Percentiles rank a stretch among this genome's conserved stretches.
phyloP scores from a whole-genome alignment of 2,797 vertebrate genomes.

The Taeniopygia guttata region DNA sequence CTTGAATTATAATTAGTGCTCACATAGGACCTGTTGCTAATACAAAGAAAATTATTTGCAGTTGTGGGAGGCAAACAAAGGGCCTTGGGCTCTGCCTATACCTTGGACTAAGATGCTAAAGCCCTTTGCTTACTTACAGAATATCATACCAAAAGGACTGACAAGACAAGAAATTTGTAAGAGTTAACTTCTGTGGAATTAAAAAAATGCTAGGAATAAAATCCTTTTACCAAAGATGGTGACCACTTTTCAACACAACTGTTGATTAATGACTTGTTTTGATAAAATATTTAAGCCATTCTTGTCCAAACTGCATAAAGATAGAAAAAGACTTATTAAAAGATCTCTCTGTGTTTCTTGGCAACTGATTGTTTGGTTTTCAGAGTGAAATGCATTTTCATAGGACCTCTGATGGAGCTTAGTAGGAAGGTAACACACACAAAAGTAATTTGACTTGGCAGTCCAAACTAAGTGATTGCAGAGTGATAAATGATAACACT shows the following conservation, averaged over 20 bases:
- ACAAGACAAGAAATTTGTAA: background rate
- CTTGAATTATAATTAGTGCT: background rate
- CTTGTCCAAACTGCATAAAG: background rate
- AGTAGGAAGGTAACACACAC: background rate
- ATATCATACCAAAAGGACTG: background rate
- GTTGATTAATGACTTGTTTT: slow-evolving; percentile 8
- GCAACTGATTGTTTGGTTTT: slow-evolving; percentile 3
- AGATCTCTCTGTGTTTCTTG: slow-evolving; percentile 22
- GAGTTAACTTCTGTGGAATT: background rate
- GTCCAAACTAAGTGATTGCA: background rate
- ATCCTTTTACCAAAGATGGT: background rate
- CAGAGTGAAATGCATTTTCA: background rate
- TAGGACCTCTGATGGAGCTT: background rate
- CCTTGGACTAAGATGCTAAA: background rate
- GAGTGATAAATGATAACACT: background rate
- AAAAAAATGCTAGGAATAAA: background rate
- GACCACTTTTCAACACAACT: background rate
- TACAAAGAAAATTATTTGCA: background rate
- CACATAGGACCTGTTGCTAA: background rate
- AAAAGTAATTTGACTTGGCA: background rate
- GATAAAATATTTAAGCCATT: slow-evolving; percentile 18
- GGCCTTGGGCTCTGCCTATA: background rate
- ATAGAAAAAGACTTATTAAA: slow-evolving; percentile 1
- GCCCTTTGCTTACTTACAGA: background rate
- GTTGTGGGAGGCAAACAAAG: background rate